Conservation (phyloP, 2,888 invertebrate species). For the Calliphora vomitoria region DNA sequence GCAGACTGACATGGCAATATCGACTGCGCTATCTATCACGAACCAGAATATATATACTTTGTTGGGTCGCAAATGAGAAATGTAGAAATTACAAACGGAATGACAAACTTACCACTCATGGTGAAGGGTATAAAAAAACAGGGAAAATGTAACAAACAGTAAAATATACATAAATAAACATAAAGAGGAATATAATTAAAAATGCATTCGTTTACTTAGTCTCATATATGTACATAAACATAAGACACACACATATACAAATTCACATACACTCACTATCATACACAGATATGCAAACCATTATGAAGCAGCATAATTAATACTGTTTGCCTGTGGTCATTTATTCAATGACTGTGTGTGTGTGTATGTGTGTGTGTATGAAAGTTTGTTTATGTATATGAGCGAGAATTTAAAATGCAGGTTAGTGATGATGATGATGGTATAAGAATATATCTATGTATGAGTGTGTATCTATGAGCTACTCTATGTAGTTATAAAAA, state of each 20-base stretch:
- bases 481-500: conserved; percentile 39
- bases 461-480: conserved; percentile 4
- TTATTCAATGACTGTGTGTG: conserved; percentile 59
- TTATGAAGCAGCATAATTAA: conserved; percentile 72
- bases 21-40: too few relatives aligned
- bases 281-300: conserved; percentile 1
- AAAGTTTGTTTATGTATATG: not conserved
- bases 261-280: not conserved
- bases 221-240: conserved; percentile 52
- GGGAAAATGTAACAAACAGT: not conserved
- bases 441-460: not conserved
- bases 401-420: conserved; percentile 33
- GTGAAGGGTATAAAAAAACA: too few relatives aligned
- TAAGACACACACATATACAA: conserved; percentile 25
- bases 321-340: conserved; percentile 73
- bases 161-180: conserved; percentile 65
- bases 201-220: conserved; percentile 68
- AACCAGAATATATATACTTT: too few relatives aligned
- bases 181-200: conserved; percentile 70
- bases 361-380: not conserved
- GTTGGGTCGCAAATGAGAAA: too few relatives aligned
- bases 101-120: too few relatives aligned
- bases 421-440: not conserved
- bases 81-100: too few relatives aligned
- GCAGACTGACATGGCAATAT: too few relatives aligned